phyloP scores from a whole-genome alignment of 2,888 invertebrate genomes.

The Galerucella nymphaeae region DNA sequence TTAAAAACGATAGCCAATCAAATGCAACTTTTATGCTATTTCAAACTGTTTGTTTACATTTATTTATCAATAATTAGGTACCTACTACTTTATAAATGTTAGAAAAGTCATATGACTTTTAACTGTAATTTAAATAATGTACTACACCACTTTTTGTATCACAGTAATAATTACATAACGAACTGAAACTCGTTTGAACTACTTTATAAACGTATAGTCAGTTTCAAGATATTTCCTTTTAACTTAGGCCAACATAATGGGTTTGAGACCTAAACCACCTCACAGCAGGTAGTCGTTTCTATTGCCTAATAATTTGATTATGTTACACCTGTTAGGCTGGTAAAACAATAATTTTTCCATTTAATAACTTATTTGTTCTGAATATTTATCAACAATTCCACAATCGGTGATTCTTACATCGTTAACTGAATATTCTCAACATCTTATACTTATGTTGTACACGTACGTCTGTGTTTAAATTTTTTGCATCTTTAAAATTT shows the following conservation, averaged over 20 bases:
- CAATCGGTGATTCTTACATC: too few species aligned
- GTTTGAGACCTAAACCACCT: too few species aligned
- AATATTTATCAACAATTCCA: too few species aligned
- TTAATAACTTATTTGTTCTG: too few species aligned
- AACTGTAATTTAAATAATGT: conserved; percentile 9
- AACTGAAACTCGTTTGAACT: too few species aligned
- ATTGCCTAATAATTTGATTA: too few species aligned
- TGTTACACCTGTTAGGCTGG: too few species aligned
- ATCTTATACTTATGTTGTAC: not conserved
- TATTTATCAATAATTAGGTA: not conserved
- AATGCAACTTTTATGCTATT: not conserved
- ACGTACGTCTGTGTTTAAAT: not conserved
- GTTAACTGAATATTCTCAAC: not conserved
- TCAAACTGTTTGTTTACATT: not conserved
- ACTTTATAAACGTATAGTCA: too few species aligned
- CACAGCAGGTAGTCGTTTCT: too few species aligned
- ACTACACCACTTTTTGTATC: not conserved
- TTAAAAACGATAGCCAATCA: not conserved
- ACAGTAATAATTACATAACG: not conserved
- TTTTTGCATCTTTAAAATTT: not conserved
- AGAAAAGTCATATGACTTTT: not conserved
- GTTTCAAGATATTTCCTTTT: too few species aligned
- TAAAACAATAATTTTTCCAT: too few species aligned
- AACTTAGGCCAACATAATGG: too few species aligned
- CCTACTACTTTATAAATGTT: not conserved